Evolutionary conservation across 2,888 invertebrate genomes (phyloP), one percentile per base, ranked within the genome.

Genomic region (Tetrapedia diversipes): DNA sequence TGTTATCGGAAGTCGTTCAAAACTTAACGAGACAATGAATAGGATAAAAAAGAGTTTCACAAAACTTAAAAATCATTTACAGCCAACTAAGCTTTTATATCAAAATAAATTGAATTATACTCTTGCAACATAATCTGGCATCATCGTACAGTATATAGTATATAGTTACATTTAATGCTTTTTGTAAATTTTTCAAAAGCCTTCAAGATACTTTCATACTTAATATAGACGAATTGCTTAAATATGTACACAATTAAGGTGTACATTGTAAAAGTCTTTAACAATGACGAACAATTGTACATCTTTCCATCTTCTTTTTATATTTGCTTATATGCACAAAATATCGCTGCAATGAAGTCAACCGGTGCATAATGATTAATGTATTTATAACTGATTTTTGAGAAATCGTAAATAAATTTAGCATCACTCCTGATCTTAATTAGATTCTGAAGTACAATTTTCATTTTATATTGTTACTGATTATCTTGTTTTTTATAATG

Each of bases 151-250:
- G n/a, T 49, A 24, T 34, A 49, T 39, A 32, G 27, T 43, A 60
- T 53, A 71, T 49, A 49, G 29, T 69, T 49, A 37, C 43, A 45
- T 51, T n/a, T 34, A 54, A 68, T 34, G 37, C 2, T 16, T 37
- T 59, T 53, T 74, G 73, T 69, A 73, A 73, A 73, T 10, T 32
- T 49, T 56, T 57, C 34, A 63, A 67, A 72, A 73, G 56, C 41
- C 70, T 37, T 43, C 22, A 29, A 56, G 37, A 65, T 75, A 75
- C 73, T 75, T 75, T 73, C 64, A 65, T 54, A 8, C 39, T 45
- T 27, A 32, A 34, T 47, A 32, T 73, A 72, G 64, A 53, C 39
- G 51, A 39, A 72, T 39, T 19, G 29, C 24, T 72, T 39, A 10
- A 45, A 64, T 32, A 29, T 41, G 54, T 32, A 11, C 39, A 16